These are phyloP conservation scores for Holothuria glaberrima DNA, from an alignment of 35 echinoderm and acorn worm genomes.

Conservation along the genomic window DNA sequence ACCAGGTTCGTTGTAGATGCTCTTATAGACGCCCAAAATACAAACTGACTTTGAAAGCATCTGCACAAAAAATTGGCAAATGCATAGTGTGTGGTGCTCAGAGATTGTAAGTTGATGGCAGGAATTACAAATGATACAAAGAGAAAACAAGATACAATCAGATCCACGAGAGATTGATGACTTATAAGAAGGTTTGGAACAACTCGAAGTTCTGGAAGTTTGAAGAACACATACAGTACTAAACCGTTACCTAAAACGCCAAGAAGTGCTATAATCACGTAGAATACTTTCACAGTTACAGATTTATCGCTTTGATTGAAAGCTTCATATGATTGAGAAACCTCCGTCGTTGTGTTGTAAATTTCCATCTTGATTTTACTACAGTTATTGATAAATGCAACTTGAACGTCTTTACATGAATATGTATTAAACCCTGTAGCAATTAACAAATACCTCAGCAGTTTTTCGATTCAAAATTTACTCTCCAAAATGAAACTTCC, in stretches of 20 bases:
- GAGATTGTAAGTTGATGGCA: background rate
- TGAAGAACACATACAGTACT: conserved; percentile 42
- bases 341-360: no score
- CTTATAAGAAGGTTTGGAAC: conserved; percentile 41
- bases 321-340: no score
- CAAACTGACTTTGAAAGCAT: background rate
- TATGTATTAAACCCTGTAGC: no score
- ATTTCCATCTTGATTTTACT: no score
- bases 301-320: no score
- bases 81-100: background rate
- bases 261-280: conserved; percentile 9
- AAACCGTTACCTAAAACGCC: conserved; percentile 41
- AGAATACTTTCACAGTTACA: background rate
- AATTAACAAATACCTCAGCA: no score
- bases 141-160: conserved; percentile 1
- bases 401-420: no score
- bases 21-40: conserved; percentile 16
- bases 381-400: no score
- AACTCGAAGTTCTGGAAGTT: conserved; percentile 20
- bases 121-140: background rate
- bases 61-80: conserved; percentile 35
- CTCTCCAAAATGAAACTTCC: no score
- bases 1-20: conserved; percentile 58
- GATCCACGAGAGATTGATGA: conserved; percentile 52
- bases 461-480: no score